Evolutionary conservation across 2,797 vertebrate species (phyloP).

Genomic region (Hapalemur alaotrensis): DNA sequence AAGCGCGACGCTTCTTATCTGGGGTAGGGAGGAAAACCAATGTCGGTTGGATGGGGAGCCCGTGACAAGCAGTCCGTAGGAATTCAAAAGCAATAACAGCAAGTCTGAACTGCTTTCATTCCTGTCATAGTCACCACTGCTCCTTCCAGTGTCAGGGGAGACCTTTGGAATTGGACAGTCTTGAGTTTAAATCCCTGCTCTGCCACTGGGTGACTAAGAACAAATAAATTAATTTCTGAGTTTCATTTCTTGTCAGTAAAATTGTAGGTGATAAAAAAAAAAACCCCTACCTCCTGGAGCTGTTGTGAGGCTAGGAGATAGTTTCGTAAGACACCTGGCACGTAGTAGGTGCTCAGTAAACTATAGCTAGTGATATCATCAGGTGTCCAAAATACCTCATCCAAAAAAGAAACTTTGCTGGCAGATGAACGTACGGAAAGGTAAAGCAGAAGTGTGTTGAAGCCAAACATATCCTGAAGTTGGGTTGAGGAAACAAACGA

Average conservation of each 20-base stretch:
- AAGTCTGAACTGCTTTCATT: slow-evolving; percentile 67
- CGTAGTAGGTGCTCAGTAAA: background rate
- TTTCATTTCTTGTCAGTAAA: background rate
- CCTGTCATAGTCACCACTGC: background rate
- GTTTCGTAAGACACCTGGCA: background rate
- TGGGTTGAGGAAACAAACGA: background rate
- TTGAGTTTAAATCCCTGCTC: background rate
- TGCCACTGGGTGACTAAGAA: background rate
- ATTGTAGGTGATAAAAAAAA: background rate
- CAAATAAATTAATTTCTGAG: background rate
- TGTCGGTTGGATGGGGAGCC: background rate
- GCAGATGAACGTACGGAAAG: background rate
- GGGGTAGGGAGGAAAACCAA: background rate
- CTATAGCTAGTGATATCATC: background rate
- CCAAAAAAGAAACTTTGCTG: background rate
- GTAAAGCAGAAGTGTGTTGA: background rate
- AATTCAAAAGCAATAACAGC: slow-evolving; percentile 73
- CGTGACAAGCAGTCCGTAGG: slow-evolving; percentile 77
- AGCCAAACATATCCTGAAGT: background rate
- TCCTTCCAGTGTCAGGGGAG: background rate
- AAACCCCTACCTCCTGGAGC: background rate
- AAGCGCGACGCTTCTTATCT: slow-evolving; percentile 75
- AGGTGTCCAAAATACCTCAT: background rate
- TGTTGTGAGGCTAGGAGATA: background rate
- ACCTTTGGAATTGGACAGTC: background rate